A percentile compares a stretch with the other conserved stretches of the same genome.
Evolutionary conservation across 2,888 invertebrate genomes (phyloP).

Genomic region (Poecilus cupreus): DNA sequence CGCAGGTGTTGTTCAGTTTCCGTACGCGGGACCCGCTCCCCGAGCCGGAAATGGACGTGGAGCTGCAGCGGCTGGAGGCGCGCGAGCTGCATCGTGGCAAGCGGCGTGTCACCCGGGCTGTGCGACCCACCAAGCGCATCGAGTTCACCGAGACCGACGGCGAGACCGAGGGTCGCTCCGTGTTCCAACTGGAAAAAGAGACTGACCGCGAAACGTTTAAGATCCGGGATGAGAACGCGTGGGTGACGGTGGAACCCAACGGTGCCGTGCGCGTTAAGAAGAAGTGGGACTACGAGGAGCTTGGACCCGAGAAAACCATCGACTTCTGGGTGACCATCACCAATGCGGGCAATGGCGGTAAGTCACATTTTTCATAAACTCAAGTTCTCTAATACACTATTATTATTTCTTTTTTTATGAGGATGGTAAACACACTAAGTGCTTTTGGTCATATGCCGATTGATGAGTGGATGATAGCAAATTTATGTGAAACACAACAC

Average conservation of each 20-base stretch:
- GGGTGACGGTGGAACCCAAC: slow-evolving; percentile 94
- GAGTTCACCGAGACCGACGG: slow-evolving; percentile 95
- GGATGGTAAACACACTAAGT: not conserved
- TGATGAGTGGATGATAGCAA: too few species aligned
- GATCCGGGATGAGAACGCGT: slow-evolving; percentile 94
- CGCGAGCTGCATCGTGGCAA: slow-evolving; percentile 80
- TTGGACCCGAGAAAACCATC: slow-evolving; percentile 95
- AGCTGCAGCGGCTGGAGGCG: slow-evolving; percentile 72
- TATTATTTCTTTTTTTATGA: not conserved
- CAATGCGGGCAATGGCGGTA: slow-evolving; percentile 91
- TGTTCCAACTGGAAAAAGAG: slow-evolving; percentile 93
- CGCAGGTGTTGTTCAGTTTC: slow-evolving; percentile 86
- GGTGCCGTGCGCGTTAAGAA: slow-evolving; percentile 95
- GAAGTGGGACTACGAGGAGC: slow-evolving; percentile 97
- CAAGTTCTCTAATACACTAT: too few species aligned
- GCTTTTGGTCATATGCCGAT: too few species aligned
- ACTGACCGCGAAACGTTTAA: slow-evolving; percentile 94
- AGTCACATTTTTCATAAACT: slow-evolving; percentile 69
- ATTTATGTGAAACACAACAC: too few species aligned
- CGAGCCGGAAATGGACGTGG: slow-evolving; percentile 76
- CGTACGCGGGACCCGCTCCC: slow-evolving; percentile 76
- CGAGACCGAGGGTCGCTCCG: slow-evolving; percentile 89
- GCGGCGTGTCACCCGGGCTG: slow-evolving; percentile 89
- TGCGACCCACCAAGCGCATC: slow-evolving; percentile 94
- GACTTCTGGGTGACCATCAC: slow-evolving; percentile 97